Evolutionary conservation across 2,888 invertebrate species (phyloP).

Genomic region (Melinaea marsaeus): DNA sequence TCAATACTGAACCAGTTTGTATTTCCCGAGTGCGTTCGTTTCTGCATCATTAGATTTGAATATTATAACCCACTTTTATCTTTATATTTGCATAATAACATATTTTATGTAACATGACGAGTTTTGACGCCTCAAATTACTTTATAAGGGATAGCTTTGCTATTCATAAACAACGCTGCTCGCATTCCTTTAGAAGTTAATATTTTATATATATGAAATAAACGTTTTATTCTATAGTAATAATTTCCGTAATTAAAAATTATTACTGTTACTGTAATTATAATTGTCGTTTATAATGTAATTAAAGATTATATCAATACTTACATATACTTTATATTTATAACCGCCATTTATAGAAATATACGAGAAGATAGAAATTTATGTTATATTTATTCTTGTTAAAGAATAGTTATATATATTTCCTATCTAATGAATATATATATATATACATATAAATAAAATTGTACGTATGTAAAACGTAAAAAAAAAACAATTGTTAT

Average conservation of each 20-base stretch:
- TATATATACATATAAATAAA: no score
- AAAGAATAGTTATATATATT: no score
- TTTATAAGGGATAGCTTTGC: constrained; percentile 51
- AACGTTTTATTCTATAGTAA: constrained; percentile 13
- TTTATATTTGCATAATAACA: constrained; percentile 57
- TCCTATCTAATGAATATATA: no score
- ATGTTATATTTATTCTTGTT: no score
- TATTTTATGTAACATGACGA: constrained; percentile 49
- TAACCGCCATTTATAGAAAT: no score
- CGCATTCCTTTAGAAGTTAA: not conserved
- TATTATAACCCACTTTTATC: constrained; percentile 63
- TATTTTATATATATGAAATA: not conserved
- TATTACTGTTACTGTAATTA: constrained; percentile 16
- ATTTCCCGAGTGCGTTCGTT: constrained; percentile 33
- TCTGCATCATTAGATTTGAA: constrained; percentile 50
- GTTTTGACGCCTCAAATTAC: constrained; percentile 56
- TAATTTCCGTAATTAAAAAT: constrained; percentile 25
- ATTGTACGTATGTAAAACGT: no score
- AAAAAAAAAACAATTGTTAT: no score
- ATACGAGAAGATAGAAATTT: no score
- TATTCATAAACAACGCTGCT: constrained; percentile 36
- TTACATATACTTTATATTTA: no score
- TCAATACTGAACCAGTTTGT: constrained; percentile 45
- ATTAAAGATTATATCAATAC: constrained; percentile 2
- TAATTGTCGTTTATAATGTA: constrained; percentile 8